phyloP scores from a whole-genome alignment of 53 echinoderm and acorn worm species.

The Henricia sp. region DNA sequence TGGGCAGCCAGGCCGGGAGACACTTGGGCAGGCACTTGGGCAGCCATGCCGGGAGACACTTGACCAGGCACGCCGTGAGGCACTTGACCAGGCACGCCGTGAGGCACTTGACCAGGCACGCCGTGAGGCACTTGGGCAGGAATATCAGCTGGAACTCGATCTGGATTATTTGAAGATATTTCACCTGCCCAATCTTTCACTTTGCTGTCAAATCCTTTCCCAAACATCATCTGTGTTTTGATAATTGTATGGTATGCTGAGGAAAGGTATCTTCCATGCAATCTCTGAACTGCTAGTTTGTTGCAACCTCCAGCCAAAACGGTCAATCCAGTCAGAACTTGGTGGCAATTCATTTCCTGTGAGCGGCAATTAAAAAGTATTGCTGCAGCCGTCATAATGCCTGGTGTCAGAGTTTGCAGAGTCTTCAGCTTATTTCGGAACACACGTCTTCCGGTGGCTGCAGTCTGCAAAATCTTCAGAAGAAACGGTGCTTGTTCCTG shows the following conservation, averaged over 20 bases:
- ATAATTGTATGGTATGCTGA: constrained; percentile 3
- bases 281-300: background rate
- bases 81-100: background rate
- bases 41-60: too few species aligned
- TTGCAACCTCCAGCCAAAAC: constrained; percentile 14
- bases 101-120: too few species aligned
- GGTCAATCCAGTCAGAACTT: constrained; percentile 32
- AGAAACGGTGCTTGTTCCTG: constrained; percentile 9
- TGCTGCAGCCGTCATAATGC: constrained; percentile 24
- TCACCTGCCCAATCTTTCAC: constrained; percentile 54
- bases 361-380: constrained; percentile 37
- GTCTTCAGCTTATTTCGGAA: constrained; percentile 31
- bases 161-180: background rate
- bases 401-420: constrained; percentile 6
- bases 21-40: too few species aligned
- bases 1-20: too few species aligned
- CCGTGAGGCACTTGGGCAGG: too few species aligned
- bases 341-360: constrained; percentile 28
- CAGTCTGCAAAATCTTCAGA: background rate
- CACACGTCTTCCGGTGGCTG: background rate
- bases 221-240: constrained; percentile 25
- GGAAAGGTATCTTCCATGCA: background rate
- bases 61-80: background rate
- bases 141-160: background rate
- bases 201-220: constrained; percentile 36